Base-by-base conservation (phyloP, 2,888 invertebrate species). In the Drosophila subquinaria region DNA sequence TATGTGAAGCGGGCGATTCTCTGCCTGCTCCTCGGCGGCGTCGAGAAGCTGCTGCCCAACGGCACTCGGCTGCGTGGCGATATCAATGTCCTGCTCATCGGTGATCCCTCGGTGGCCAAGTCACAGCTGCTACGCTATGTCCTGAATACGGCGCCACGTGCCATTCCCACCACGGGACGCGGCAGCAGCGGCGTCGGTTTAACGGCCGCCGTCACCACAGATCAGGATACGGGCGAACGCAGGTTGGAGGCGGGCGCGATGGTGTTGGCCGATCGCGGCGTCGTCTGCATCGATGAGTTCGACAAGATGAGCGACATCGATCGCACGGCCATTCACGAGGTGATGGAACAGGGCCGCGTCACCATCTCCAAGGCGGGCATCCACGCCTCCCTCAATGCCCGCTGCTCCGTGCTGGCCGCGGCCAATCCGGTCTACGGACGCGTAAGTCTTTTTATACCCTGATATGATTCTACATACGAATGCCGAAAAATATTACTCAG, bases 241-340 rank as follows among this genome's bases (percentile, higher is more conserved):
- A 94, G 98, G 40, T 92, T 99, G 67, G 99, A 99, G 93, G 99
- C 99, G 0, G 99, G 99, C 75, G 99, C 99, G 63, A 99, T 99
- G 99, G 99, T 99, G n/a, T 93, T 99, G 40, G 99, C 99, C 0
- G 99, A 99, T 94, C 95, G 99, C 68, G 99, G 99, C 30, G 97
- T 99, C 52, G 99, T 99, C 51, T 99, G 99, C 92, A 95, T 95
- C 75, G 93, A 99, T 93, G 99, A 99, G 94, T 99, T 99, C 93
- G 99, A 99, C 94, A 98, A 98, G 94, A 99, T 99, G 99, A 98
- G 98, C 0, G 99, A 99, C 93, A 97, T 99, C 73, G 99, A 99
- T 94, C 95, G 99, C 89, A 99, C 99, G 0, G 99, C 99, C 42
- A 99, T 99, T 80, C 99, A 99, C 93, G 99, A 99, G 94, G 99